Evolutionary conservation across 2,888 invertebrate genomes (phyloP).

Genomic region (Rhaphigaster nebulosa): DNA sequence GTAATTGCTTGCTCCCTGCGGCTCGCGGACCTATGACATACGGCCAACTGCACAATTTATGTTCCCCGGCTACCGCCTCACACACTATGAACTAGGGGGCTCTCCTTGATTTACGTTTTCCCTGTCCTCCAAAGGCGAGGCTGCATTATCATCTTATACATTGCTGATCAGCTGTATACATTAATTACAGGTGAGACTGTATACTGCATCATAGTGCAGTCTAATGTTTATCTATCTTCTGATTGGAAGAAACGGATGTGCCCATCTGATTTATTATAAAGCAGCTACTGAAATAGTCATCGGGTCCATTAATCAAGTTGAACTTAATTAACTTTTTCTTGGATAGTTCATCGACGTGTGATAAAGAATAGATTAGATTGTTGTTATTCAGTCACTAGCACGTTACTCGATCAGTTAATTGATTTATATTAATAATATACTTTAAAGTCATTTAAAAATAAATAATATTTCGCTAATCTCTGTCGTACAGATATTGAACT

Average conservation of each 20-base stretch:
- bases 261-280: neutral
- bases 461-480: no score
- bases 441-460: no score
- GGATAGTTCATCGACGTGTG: neutral
- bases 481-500: no score
- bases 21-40: neutral
- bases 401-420: neutral
- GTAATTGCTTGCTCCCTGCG: slow-evolving; percentile 34
- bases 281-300: neutral
- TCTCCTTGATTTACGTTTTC: slow-evolving; percentile 37
- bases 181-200: slow-evolving; percentile 23
- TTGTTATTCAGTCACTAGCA: neutral
- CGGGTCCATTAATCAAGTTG: neutral
- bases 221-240: neutral
- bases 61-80: neutral
- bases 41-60: slow-evolving; percentile 1
- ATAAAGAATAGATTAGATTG: neutral
- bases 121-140: neutral
- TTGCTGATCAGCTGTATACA: slow-evolving; percentile 32
- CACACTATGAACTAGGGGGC: slow-evolving; percentile 12
- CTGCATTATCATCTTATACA: slow-evolving; percentile 44
- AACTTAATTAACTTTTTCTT: neutral
- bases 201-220: neutral
- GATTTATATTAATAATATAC: no score
- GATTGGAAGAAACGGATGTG: neutral